These are phyloP conservation scores for Drosophila sproati DNA, from an alignment of 1,140 invertebrate species.

Conservation along the genomic window DNA sequence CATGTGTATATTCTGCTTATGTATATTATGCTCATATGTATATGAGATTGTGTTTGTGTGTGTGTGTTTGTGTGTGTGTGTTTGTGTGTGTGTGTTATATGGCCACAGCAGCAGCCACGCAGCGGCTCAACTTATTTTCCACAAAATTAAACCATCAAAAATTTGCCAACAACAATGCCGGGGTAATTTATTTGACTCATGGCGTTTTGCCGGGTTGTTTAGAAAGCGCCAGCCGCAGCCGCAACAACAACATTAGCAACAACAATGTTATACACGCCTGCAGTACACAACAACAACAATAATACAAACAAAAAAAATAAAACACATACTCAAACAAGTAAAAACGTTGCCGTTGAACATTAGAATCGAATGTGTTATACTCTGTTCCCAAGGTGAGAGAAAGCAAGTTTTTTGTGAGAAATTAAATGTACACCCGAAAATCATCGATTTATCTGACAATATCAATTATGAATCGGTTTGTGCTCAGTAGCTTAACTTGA, in stretches of 20 bases:
- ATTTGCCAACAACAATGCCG: conserved; percentile 81
- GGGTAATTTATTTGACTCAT: conserved; percentile 83
- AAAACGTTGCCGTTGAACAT: background rate
- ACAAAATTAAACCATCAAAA: conserved; percentile 83
- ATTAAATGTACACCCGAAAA: too few species aligned
- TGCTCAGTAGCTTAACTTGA: too few species aligned
- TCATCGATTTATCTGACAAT: too few species aligned
- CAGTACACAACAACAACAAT: conserved; percentile 44
- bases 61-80: conserved; percentile 29
- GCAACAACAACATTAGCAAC: conserved; percentile 25
- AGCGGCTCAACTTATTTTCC: conserved; percentile 82
- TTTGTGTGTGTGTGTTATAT: conserved; percentile 59
- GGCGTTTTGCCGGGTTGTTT: conserved; percentile 63
- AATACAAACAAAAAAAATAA: conserved; percentile 26
- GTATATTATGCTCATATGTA: conserved; percentile 7
- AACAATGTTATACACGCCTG: conserved; percentile 37
- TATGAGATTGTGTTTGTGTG: too few species aligned
- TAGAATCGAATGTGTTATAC: background rate
- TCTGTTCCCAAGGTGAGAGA: background rate
- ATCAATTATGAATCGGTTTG: too few species aligned
- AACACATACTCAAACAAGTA: background rate
- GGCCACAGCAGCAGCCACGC: conserved; percentile 75
- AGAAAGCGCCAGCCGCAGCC: conserved; percentile 53
- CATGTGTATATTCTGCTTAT: conserved; percentile 36
- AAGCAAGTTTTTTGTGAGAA: too few species aligned